phyloP scores from a whole-genome alignment of 1,140 invertebrate genomes.

The Matsumurasca onukii region DNA sequence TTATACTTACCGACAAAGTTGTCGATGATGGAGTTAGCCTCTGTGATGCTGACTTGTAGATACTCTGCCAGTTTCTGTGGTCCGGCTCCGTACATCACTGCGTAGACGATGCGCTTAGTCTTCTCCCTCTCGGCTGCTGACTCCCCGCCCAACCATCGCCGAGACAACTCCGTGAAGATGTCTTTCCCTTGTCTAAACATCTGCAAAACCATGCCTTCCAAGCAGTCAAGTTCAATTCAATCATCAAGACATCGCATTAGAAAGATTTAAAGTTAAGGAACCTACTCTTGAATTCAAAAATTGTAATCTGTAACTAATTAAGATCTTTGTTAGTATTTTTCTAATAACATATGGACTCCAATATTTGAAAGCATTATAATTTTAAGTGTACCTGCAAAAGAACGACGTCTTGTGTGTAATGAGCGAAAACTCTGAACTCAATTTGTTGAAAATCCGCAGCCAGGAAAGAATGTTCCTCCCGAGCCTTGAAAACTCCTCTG shows the following conservation, averaged over 20 bases:
- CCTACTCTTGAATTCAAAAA: no score
- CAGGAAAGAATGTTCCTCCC: conserved; percentile 47
- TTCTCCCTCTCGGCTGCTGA: conserved; percentile 53
- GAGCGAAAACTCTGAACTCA: conserved; percentile 58
- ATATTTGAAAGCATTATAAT: no score
- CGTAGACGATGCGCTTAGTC: conserved; percentile 61
- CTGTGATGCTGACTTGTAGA: conserved; percentile 49
- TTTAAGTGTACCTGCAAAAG: conserved; percentile 47
- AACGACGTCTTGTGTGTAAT: conserved; percentile 51
- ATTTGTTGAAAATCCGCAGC: conserved; percentile 60
- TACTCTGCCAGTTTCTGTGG: conserved; percentile 54
- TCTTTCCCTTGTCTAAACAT: conserved; percentile 1
- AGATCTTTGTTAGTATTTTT: no score
- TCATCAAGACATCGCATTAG: no score
- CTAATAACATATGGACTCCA: no score
- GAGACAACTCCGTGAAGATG: background rate
- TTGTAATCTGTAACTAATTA: no score
- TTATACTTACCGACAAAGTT: conserved; percentile 24
- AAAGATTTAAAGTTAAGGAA: no score
- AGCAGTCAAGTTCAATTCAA: no score
- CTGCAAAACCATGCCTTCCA: background rate
- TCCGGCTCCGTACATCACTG: conserved; percentile 61
- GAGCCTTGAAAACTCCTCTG: conserved; percentile 48
- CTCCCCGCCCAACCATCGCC: conserved; percentile 45
- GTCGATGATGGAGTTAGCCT: conserved; percentile 48